Evolutionary conservation across 1,140 invertebrate genomes (phyloP), one percentile per base, ranked within the genome.

Genomic region (Helicoverpa zea): DNA sequence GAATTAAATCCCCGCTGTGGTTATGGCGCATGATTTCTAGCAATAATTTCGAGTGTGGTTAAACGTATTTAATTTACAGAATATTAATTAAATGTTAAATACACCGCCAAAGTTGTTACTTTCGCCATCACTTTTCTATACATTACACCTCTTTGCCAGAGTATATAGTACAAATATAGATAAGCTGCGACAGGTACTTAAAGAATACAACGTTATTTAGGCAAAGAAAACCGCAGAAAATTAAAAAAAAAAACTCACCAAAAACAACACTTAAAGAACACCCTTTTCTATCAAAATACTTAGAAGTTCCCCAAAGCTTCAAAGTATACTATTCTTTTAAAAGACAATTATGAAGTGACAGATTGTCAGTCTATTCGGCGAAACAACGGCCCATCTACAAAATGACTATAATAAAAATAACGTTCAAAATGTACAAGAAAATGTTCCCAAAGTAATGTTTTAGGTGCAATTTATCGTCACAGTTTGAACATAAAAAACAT

Each of bases 1-100:
- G 63, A 49, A 66, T 66, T 66, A 66, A 66, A 66, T 66, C 35
- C 16, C 18, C 14, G 63, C 47, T 49, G 63, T n/a, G 63, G 63
- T 47, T 23, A 14, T 29, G 11, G 13, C 11, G 23, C 10, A 23
- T 59, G 12, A 23, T 18, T 59, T 29, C 9, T 59, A 59, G 58
- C 12, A 3, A 59, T 59, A 10, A 59, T 59, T 59, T 29, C 23
- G 18, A 23, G 23, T 23, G 3, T 29, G 12, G 3, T 10, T 56
- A 7, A 16, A 9, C 18, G 3, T 58, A 16, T 16, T 58, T 58
- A 58, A 16, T 58, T 58, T 58, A 7, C 18, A 58, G 5, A 16
- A 9, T 16, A 58, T 16, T 23, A 23, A 23, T 23, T 23, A 23
- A 23, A 23, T 23, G 2, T 23, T 2, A 23, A 23, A 23, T 23